Evolutionary conservation across 2,888 invertebrate genomes (phyloP), one percentile per base, ranked within the genome.

Genomic region (Pegoplata infirma): DNA sequence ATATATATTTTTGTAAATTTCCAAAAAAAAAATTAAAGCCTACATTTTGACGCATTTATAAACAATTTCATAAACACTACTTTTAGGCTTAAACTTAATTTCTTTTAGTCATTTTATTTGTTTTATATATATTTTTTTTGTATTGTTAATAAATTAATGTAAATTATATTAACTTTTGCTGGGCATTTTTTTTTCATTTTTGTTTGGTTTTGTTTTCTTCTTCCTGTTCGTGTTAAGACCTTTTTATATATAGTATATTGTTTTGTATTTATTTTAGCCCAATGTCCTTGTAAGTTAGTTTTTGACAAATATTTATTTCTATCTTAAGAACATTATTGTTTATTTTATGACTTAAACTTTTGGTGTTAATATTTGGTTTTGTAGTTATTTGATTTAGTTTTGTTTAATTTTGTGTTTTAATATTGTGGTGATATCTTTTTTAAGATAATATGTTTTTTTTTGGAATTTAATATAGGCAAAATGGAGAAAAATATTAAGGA

Each of bases 291-390:
- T 44, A 56, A 71, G 47, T 16, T 16, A 44, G 28, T 40, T 68
- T 59, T 74, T 74, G 69, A 63, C 74, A 78, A 78, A 74, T 78
- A 74, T 71, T 78, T 78, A 71, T 69, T 74, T 69, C 21, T 55
- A 53, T 59, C 64, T 36, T 53, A 53, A 59, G 25, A 53, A 53
- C 49, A 69, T 73, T 64, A 64, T 77, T 73, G 68, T 68, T 77
- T 78, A 73, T 64, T 12, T 64, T 74, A 69, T 69, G 64, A 40
- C 58, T 59, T 78, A 56, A 51, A 55, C 59, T 78, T 74, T 53
- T 16, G 44, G 36, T 61, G 53, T 74, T 61, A 67, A 74, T 74
- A 63, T 58, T 71, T 58, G 23, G 58, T 64, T 5, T 44, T 23
- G 19, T 66, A 49, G 19, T 17, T 49, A n/a, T 49, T 63, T 58